phyloP scores from a whole-genome alignment of 2,797 vertebrate genomes.

The Arctocebus calabarensis region DNA sequence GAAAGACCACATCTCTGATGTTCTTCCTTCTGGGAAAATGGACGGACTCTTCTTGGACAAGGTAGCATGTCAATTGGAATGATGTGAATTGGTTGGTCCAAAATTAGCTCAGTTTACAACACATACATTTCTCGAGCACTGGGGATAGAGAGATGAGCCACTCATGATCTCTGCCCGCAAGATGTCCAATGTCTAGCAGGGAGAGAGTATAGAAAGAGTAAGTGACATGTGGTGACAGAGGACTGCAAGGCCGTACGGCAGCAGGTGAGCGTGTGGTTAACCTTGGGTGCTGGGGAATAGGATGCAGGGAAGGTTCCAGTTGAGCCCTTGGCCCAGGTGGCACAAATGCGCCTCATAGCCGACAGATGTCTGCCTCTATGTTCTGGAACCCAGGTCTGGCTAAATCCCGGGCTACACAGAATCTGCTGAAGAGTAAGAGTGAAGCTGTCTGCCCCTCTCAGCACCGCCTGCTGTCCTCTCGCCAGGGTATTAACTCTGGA shows the following conservation, averaged over 20 bases:
- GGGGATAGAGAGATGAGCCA: neutral
- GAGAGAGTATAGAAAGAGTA: neutral
- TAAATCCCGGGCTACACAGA: too few species aligned
- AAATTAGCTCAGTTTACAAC: neutral
- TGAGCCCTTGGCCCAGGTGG: rapidly evolving
- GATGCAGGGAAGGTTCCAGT: neutral
- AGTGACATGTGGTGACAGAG: rapidly evolving
- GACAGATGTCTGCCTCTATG: neutral
- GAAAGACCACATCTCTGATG: neutral
- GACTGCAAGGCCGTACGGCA: rapidly evolving
- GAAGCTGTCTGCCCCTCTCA: rapidly evolving
- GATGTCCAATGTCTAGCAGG: neutral
- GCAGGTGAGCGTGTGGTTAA: rapidly evolving
- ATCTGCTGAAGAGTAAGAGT: too few species aligned
- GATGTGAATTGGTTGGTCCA: neutral
- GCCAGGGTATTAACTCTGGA: neutral
- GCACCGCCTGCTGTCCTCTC: neutral
- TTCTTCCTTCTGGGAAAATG: neutral
- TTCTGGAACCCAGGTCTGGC: neutral
- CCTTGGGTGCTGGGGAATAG: neutral
- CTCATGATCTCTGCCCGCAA: neutral
- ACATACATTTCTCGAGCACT: neutral
- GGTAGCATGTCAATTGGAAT: neutral
- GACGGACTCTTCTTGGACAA: neutral
- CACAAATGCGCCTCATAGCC: rapidly evolving